These are phyloP conservation scores for Protobothrops flavoviridis DNA, from an alignment of 2,113 vertebrate species.

Conservation along the genomic window DNA sequence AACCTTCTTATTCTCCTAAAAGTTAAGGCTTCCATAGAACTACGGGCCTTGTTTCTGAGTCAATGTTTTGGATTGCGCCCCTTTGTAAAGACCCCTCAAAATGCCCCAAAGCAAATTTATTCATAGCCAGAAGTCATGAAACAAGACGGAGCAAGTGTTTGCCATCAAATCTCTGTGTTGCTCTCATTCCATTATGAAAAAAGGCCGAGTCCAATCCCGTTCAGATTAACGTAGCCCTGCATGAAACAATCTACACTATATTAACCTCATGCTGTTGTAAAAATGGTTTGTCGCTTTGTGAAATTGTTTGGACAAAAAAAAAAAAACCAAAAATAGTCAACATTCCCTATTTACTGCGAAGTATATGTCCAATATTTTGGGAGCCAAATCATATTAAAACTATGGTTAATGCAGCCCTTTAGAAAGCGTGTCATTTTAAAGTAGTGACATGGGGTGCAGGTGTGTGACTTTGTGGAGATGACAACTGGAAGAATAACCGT, in stretches of 20 bases:
- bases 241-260: constrained; percentile 59
- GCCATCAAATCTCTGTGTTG: constrained; percentile 55
- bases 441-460: constrained; percentile 55
- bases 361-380: constrained; percentile 53
- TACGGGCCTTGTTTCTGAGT: not conserved
- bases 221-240: constrained; percentile 66
- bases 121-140: constrained; percentile 21
- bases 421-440: constrained; percentile 82
- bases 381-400: constrained; percentile 76
- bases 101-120: constrained; percentile 45
- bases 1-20: not conserved
- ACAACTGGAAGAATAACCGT: constrained; percentile 70
- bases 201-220: constrained; percentile 24
- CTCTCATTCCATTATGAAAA: constrained; percentile 46
- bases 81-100: constrained; percentile 26
- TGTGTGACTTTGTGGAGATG: constrained; percentile 66
- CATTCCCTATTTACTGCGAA: constrained; percentile 51
- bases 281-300: constrained; percentile 68
- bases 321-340: constrained; percentile 62
- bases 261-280: constrained; percentile 64
- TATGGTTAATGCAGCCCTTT: constrained; percentile 86
- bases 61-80: not conserved
- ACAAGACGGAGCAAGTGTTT: constrained; percentile 37
- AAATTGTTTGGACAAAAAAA: constrained; percentile 76
- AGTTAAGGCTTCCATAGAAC: not conserved